phyloP scores from a whole-genome alignment of 2,113 vertebrate genomes.

The Terrapene triunguis region DNA sequence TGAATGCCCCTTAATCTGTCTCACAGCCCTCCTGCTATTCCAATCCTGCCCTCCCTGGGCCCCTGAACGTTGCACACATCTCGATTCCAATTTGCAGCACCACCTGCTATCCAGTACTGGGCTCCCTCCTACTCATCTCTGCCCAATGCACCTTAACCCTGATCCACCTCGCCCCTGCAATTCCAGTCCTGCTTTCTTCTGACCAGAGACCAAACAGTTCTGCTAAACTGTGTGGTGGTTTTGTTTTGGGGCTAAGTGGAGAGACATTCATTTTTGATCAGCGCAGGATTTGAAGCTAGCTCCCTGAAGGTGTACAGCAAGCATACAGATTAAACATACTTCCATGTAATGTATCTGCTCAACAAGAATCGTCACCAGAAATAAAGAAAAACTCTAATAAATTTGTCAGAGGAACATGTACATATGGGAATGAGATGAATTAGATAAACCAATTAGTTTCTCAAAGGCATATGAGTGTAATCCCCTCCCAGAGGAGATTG shows the following conservation, averaged over 20 bases:
- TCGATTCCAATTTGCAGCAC: background rate
- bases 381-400: background rate
- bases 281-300: accelerated
- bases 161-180: background rate
- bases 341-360: accelerated
- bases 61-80: background rate
- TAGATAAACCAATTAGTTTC: background rate
- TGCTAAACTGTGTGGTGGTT: no score
- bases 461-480: background rate
- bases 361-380: background rate
- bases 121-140: background rate
- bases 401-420: background rate
- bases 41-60: background rate
- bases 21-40: background rate
- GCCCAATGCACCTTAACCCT: background rate
- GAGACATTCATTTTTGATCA: accelerated
- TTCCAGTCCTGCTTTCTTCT: background rate
- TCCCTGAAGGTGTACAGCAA: background rate
- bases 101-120: background rate
- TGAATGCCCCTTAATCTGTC: background rate
- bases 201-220: background rate
- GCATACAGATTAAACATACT: background rate
- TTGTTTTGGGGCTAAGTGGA: accelerated
- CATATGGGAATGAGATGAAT: background rate
- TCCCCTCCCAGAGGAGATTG: background rate